These are phyloP conservation scores for Aplysia californica DNA, from an alignment of 1,140 invertebrate genomes.

Conservation along the genomic window DNA sequence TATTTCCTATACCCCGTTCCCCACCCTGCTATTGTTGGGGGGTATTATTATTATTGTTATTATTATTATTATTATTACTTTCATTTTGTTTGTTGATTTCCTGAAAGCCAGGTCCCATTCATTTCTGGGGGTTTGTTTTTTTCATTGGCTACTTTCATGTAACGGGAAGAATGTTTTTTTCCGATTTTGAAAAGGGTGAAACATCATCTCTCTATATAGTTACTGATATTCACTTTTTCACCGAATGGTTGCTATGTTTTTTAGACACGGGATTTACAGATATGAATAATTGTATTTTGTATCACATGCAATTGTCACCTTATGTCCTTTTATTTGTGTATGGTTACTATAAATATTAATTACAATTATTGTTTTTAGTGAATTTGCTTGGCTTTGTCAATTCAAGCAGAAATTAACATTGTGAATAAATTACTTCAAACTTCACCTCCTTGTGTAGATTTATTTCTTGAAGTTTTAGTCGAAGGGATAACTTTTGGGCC, in stretches of 20 bases:
- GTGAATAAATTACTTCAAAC: conserved; percentile 22
- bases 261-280: not conserved
- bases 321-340: not conserved
- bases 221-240: not conserved
- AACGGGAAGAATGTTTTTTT: not conserved
- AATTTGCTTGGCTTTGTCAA: conserved; percentile 11
- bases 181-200: not conserved
- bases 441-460: not conserved
- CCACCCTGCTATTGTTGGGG: no score
- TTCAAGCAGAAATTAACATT: conserved; percentile 8
- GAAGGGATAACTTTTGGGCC: no score
- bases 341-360: not conserved
- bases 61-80: no score
- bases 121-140: no score
- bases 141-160: no score
- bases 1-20: no score
- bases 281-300: not conserved
- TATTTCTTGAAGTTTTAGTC: no score
- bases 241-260: not conserved
- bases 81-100: no score
- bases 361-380: conserved; percentile 16
- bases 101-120: no score
- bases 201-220: not conserved
- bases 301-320: not conserved
- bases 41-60: no score